Conservation (phyloP, 2,797 vertebrate species). For the Karalla daura region DNA sequence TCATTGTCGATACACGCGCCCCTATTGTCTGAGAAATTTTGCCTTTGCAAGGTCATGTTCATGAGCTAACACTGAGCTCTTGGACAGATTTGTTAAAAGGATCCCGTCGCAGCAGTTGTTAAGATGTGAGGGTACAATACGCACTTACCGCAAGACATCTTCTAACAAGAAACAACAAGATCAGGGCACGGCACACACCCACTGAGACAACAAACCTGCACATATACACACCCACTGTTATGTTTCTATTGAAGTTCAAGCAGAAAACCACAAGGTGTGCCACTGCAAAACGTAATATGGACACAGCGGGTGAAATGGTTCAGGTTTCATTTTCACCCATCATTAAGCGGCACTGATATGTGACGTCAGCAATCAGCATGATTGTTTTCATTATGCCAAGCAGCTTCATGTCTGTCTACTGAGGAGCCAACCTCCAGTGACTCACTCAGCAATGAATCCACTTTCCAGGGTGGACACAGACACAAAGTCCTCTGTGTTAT, state of each 20-base stretch:
- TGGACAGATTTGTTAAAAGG: slow-evolving; percentile 6
- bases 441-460: slow-evolving; percentile 1
- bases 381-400: not conserved
- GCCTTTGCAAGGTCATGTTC: slow-evolving; percentile 4
- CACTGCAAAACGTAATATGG: slow-evolving; percentile 14
- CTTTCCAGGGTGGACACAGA: slow-evolving; percentile 1
- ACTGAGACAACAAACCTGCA: slow-evolving; percentile 48
- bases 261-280: slow-evolving; percentile 49
- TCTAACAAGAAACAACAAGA: slow-evolving; percentile 72
- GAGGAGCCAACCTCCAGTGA: slow-evolving; percentile 4
- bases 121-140: not conserved
- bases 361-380: no score
- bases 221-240: slow-evolving; percentile 16
- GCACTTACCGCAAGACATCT: slow-evolving; percentile 18
- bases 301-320: not conserved
- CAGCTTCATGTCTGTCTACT: not conserved
- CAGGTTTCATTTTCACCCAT: no score
- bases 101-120: not conserved
- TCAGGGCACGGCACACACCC: slow-evolving; percentile 48
- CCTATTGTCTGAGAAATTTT: slow-evolving; percentile 35
- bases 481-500: slow-evolving; percentile 55
- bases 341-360: no score
- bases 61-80: slow-evolving; percentile 10
- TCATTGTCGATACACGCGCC: slow-evolving; percentile 18
- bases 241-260: slow-evolving; percentile 7